Base-by-base conservation (phyloP, 1,140 invertebrate genomes). In the Zaprionus camerounensis region DNA sequence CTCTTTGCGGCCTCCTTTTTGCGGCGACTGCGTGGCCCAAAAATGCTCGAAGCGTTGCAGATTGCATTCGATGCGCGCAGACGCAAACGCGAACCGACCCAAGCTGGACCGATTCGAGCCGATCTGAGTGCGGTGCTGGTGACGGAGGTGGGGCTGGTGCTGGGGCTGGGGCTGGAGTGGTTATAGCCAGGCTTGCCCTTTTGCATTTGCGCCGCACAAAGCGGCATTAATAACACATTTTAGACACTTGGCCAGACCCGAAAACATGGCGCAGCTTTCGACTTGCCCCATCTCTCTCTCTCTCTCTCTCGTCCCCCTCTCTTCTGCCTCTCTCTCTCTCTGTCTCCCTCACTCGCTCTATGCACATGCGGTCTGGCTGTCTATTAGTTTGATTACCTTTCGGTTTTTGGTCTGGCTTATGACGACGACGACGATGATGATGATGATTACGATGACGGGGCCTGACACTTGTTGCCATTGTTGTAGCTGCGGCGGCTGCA, bases 21-120 rank as follows among this genome's bases (percentile, higher is more conserved):
- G 74, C 73, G 55, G 62, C 81, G 63, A 51, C 67, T 67, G 81
- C 81, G 56, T 76, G 72, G 63, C 69, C 67, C 70, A 78, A 75
- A 82, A 78, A 83, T 72, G 83, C 87, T 84, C 69, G 69, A 76
- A 91, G 88, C 88, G 83, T 91, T 87, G 88, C 87, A 82, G 83
- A 91, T 91, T 91, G 88, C 87, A 91, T 91, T 91, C 88, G 88
- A 68, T 80, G 73, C 78, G 69, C 78, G 69, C 77, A 76, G 59
- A 78, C 66, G 57, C 66, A n/a, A 28, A 49, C n/a, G 58, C 44
- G 31, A 20, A 49, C 38, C 38, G 15, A 41, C 15, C 38, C 38
- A n/a, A n/a, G 38, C 5, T 6, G 38, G 15, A 41, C 15, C 38
- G 38, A 41, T 17, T 62, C n/a, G 36, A 64, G 38, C 7, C 41